Percentiles rank a stretch among this genome's conserved stretches.
Conservation (phyloP, 1,140 invertebrate species). For the Drosophila sulfurigaster region DNA sequence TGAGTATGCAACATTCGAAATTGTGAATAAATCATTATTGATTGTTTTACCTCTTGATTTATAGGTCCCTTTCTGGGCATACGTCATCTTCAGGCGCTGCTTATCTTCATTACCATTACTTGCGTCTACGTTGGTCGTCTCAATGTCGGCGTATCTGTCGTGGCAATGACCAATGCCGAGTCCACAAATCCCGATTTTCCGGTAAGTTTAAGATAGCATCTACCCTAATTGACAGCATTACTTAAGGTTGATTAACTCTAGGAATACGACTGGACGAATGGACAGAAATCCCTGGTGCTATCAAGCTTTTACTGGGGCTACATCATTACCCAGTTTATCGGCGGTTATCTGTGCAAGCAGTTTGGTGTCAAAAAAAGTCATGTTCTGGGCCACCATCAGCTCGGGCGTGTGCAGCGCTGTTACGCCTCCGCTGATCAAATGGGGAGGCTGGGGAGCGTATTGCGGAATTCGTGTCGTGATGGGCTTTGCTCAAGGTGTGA, state of each 20-base stretch:
- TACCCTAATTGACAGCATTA: not conserved
- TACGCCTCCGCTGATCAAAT: constrained; percentile 76
- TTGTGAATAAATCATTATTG: not conserved
- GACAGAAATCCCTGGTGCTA: constrained; percentile 86
- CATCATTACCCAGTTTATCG: constrained; percentile 87
- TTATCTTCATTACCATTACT: constrained; percentile 65
- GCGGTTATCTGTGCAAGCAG: constrained; percentile 88
- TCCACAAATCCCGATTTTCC: constrained; percentile 86
- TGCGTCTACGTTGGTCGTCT: constrained; percentile 60
- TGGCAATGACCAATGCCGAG: constrained; percentile 73
- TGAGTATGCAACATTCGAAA: not conserved
- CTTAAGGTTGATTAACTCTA: constrained; percentile 7
- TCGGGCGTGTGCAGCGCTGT: constrained; percentile 79
- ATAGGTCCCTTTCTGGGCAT: constrained; percentile 65
- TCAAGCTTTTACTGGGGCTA: constrained; percentile 89
- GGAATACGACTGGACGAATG: constrained; percentile 86
- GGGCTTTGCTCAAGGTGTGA: constrained; percentile 91
- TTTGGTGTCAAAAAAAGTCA: constrained; percentile 88
- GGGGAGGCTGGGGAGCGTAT: constrained; percentile 87
- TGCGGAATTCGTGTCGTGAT: constrained; percentile 88
- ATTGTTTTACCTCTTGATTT: constrained; percentile 8
- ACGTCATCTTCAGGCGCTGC: constrained; percentile 66
- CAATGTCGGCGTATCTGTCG: constrained; percentile 70
- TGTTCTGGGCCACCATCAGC: constrained; percentile 87
- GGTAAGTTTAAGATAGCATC: constrained; percentile 24